Percentiles rank a stretch among this genome's conserved stretches.
Conservation (phyloP, 2,113 vertebrate species). For the Glareola pratincola region DNA sequence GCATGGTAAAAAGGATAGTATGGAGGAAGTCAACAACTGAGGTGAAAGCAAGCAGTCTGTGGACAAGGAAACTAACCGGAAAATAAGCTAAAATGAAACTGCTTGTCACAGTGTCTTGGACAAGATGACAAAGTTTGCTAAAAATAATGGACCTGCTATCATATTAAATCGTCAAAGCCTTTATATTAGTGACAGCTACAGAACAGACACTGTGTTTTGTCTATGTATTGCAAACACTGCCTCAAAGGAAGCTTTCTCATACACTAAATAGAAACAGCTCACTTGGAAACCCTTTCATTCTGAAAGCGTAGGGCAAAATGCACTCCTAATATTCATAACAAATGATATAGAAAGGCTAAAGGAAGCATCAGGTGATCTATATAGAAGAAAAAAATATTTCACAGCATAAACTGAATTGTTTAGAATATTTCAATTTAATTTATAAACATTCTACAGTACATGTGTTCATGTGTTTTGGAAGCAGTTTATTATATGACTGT, state of each 20-base stretch:
- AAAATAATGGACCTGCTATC: background rate
- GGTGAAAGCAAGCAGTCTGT: background rate
- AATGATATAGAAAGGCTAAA: background rate
- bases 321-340: background rate
- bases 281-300: background rate
- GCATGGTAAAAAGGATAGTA: background rate
- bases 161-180: background rate
- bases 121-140: background rate
- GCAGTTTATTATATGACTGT: background rate
- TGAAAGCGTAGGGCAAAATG: background rate
- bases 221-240: background rate
- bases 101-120: background rate
- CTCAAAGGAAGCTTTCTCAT: background rate
- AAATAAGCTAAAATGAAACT: background rate
- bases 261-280: background rate
- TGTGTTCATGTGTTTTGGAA: background rate
- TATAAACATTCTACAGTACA: background rate
- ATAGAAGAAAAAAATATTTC: background rate
- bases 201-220: background rate
- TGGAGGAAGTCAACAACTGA: background rate
- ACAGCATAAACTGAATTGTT: background rate
- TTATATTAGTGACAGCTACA: background rate
- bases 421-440: background rate
- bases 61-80: background rate
- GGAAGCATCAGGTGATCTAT: background rate